A percentile compares a stretch with the other conserved stretches of the same genome.
Conservation (phyloP, 53 echinoderm and acorn worm species). For the Holothuria leucospilota region DNA sequence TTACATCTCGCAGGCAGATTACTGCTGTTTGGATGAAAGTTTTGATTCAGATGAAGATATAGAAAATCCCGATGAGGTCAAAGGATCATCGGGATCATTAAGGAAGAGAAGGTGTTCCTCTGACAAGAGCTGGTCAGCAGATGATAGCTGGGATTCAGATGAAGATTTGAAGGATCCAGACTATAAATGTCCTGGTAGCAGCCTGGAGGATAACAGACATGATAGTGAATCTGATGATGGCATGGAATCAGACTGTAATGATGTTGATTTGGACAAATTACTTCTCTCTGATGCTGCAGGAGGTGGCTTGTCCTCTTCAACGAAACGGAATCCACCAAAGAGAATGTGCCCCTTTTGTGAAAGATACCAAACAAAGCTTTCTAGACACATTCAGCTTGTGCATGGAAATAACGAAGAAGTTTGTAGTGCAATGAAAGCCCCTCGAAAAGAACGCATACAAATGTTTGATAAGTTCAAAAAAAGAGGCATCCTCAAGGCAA, state of each 20-base stretch:
- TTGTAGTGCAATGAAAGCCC: constrained; percentile 33
- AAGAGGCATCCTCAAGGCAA: constrained; percentile 52
- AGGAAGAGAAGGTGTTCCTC: too few species aligned
- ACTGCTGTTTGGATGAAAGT: too few species aligned
- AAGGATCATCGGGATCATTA: too few species aligned
- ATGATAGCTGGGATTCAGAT: not conserved
- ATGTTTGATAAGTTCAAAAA: constrained; percentile 43
- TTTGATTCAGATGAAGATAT: too few species aligned
- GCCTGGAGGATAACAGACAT: not conserved
- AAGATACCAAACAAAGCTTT: constrained; percentile 11
- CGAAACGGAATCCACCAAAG: constrained; percentile 1
- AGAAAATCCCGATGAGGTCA: too few species aligned
- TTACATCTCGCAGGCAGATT: too few species aligned
- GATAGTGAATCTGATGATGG: too few species aligned
- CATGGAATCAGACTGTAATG: not conserved
- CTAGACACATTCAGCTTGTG: constrained; percentile 15
- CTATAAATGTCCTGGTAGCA: not conserved
- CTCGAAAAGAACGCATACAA: constrained; percentile 45
- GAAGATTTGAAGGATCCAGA: not conserved
- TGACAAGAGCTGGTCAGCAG: not conserved
- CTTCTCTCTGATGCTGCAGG: not conserved
- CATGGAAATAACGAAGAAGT: constrained; percentile 35
- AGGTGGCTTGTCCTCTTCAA: not conserved
- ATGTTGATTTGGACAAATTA: not conserved
- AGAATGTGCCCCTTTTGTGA: constrained; percentile 35